A percentile compares a stretch with the other conserved stretches of the same genome.
phyloP scores from a whole-genome alignment of 2,888 invertebrate genomes.

The Lithophane ornitopus region DNA sequence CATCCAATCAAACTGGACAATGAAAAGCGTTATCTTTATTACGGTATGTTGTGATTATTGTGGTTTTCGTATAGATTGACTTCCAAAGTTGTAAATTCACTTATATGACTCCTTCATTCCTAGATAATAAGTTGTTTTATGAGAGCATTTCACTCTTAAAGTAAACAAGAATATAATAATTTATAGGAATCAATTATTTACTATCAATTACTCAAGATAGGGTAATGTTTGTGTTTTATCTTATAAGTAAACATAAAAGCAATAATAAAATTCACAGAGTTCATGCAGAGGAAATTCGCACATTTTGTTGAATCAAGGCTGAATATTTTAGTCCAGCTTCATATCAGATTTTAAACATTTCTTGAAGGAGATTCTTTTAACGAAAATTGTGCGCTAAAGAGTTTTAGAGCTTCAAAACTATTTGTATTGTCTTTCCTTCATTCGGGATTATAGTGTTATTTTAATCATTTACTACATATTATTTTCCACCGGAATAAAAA shows the following conservation, averaged over 20 bases:
- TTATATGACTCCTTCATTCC: neutral
- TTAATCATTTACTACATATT: too few relatives aligned
- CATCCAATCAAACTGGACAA: conserved; percentile 40
- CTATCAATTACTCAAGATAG: neutral
- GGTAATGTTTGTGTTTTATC: neutral
- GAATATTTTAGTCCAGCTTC: conserved; percentile 13
- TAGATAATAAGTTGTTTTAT: conserved; percentile 9
- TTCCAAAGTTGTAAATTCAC: neutral
- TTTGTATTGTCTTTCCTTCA: neutral
- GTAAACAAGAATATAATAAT: neutral
- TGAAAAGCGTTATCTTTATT: conserved; percentile 50
- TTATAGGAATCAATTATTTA: neutral
- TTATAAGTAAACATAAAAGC: neutral
- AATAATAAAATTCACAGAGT: conserved; percentile 4
- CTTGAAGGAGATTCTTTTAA: neutral
- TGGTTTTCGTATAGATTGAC: conserved; percentile 7
- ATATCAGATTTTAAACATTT: conserved; percentile 5
- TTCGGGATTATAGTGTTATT: too few relatives aligned
- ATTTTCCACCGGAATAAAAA: too few relatives aligned
- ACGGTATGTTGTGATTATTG: conserved; percentile 40
- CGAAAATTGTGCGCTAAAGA: neutral
- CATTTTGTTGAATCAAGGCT: conserved; percentile 23
- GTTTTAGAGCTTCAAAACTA: neutral
- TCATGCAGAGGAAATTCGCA: conserved; percentile 1
- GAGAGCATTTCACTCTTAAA: neutral